Base-by-base conservation (phyloP, 1,140 invertebrate species). In the Nephila pilipes region DNA sequence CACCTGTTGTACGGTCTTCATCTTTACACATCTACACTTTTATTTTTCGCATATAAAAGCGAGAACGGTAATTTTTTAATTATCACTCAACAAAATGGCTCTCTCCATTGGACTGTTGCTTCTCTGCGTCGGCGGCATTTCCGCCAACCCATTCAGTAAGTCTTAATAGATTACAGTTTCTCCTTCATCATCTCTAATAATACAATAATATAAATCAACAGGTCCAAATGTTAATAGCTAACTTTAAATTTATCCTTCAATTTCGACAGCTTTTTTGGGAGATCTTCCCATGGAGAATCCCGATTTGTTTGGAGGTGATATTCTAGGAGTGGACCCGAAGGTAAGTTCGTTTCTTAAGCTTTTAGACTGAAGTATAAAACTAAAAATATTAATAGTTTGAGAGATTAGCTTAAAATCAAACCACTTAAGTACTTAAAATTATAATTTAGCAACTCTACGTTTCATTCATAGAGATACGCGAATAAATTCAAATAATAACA, bases 301-400 rank as follows among this genome's bases (percentile, higher is more conserved):
- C 29, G 94, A 94, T 36, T 65, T 65, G 14, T 65, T 65, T 25
- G 60, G 60, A 0, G 60, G 92, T 32, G 92, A 93, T 58, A 93
- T 93, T 32, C 87, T 93, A 58, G 29, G 57, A n/a, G 12, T 18
- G 16, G n/a, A 58, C 20, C n/a, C n/a, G 0, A 12, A 58, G 36
- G 54, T 85, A 83, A 1, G 80, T 16, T 36, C 2, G 14, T 75
- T 32, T 4, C 32, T 20, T 5, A 46, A 46, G 10, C 5, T 46
- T 46, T 46, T 4, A 46, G 5, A 46, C 38, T 46, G 10, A 8
- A 46, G 38, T 2, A 46, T 2, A 46, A 46, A 38, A 38, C 38
- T 2, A 3, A 38, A 38, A 38, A 38, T 38, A 3, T 2, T 3
- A 2, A 8, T 46, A 46, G 10, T 46, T 46, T 46, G 1, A 46